A percentile compares a stretch with the other conserved stretches of the same genome.
phyloP scores from a whole-genome alignment of 2,888 invertebrate species.

The Bombylius major region DNA sequence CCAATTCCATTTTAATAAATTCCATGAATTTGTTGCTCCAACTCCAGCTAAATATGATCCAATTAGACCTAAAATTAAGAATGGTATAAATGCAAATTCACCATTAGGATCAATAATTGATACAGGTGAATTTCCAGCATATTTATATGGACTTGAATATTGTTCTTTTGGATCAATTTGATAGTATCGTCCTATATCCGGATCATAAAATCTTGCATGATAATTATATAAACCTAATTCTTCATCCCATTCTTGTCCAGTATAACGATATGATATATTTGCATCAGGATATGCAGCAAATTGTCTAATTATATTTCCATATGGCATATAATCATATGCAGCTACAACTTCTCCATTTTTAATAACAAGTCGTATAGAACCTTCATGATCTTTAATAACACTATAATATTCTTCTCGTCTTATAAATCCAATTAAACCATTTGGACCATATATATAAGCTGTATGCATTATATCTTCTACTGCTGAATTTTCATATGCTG shows the following conservation, averaged over 20 bases:
- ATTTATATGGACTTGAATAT: constrained; percentile 18
- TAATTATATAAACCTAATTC: constrained; percentile 18
- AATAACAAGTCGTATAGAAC: constrained; percentile 15
- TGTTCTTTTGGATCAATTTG: constrained; percentile 15
- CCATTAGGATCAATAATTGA: constrained; percentile 9
- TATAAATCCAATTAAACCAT: constrained; percentile 7
- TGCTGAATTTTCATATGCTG: not conserved
- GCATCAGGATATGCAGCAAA: constrained; percentile 10
- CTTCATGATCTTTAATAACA: constrained; percentile 16
- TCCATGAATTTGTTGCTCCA: not conserved
- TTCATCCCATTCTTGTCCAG: constrained; percentile 20
- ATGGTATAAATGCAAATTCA: not conserved
- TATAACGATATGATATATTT: constrained; percentile 15
- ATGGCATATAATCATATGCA: constrained; percentile 19
- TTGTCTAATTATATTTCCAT: constrained; percentile 14
- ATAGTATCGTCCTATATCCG: constrained; percentile 15
- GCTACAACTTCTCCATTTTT: constrained; percentile 16
- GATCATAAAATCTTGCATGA: constrained; percentile 19
- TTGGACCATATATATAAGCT: constrained; percentile 6
- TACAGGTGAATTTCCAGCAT: constrained; percentile 13
- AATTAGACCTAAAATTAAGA: not conserved
- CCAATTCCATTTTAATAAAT: not conserved
- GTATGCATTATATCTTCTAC: not conserved
- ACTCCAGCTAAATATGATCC: constrained; percentile 6
- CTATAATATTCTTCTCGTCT: constrained; percentile 11